Evolutionary conservation across 2,797 vertebrate genomes (phyloP), one percentile per base, ranked within the genome.

Genomic region (Enteromius argenteus): DNA sequence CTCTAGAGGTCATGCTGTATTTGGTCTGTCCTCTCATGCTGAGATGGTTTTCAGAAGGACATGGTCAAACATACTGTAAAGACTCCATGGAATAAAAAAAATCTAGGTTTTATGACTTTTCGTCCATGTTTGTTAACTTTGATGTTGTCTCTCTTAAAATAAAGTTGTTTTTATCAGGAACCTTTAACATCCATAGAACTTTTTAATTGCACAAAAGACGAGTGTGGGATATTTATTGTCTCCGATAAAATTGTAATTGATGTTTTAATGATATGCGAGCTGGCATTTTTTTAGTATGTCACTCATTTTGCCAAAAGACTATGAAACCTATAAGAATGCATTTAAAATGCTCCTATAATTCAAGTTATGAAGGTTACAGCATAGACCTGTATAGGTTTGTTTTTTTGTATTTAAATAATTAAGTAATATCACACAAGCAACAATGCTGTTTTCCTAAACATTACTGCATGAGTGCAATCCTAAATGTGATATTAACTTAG

Each of bases 1-100:
- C 69, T 80, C 79, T 60, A 44, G 79, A 81, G 67, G 37, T 58
- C 66, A 81, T 72, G 79, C 68, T 81, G 53, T 72, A 66, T 62
- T 79, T 79, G 27, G 60, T 39, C 62, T 42, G 15, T 72, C 62
- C 53, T 84, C 17, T 68, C 58, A 79, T 71, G 76, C 42, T 46
- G 23, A n/a, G 53, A 72, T 81, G 79, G 23, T 81, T 81, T 81
- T 42, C 17, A 58, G 79, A 39, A 14, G 10, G 66, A 64, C 49
- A 42, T 13, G 35, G 64, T 56, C 64, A 39, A 80, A 56, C 46
- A 37, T 51, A n/a, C 30, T 2, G 9, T 35, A 79, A 67, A 79
- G 44, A 79, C 77, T 14, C 64, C 4, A 35, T 66, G 58, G 44
- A 66, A 64, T 21, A 15, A 49, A 53, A 49, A 46, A 74, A 71